Evolutionary conservation across 1,140 invertebrate genomes (phyloP).

Genomic region (Drosophila tropicalis): DNA sequence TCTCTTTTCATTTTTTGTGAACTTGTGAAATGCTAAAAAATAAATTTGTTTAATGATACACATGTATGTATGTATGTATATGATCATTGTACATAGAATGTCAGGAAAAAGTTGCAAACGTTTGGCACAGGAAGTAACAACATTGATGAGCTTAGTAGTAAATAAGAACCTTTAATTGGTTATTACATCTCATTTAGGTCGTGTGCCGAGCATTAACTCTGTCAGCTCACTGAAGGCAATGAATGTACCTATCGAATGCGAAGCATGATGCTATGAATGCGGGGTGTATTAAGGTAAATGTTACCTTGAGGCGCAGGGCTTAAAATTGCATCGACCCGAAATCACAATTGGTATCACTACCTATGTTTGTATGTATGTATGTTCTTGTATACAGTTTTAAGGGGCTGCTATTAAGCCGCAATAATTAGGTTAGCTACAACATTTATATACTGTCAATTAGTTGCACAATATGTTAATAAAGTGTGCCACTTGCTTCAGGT

Average conservation of each 20-base stretch:
- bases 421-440: background rate
- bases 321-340: too few relatives aligned
- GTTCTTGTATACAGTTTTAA: background rate
- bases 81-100: too few relatives aligned
- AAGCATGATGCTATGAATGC: background rate
- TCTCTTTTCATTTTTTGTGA: too few relatives aligned
- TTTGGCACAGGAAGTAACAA: background rate
- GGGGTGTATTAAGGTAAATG: conserved; percentile 1
- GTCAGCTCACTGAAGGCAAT: background rate
- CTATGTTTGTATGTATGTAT: too few relatives aligned
- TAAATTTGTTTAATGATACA: too few relatives aligned
- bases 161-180: conserved; percentile 27
- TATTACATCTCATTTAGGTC: conserved; percentile 28
- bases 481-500: too few relatives aligned
- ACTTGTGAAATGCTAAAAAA: too few relatives aligned
- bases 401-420: background rate
- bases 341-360: background rate
- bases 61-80: too few relatives aligned
- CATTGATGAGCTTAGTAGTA: conserved; percentile 20
- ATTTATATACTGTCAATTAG: too few relatives aligned
- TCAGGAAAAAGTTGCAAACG: background rate
- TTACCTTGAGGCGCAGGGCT: background rate
- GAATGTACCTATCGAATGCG: conserved; percentile 6
- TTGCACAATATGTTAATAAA: background rate
- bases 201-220: conserved; percentile 24